Evolutionary conservation across 2,113 vertebrate species (phyloP).

Genomic region (Gavia stellata): DNA sequence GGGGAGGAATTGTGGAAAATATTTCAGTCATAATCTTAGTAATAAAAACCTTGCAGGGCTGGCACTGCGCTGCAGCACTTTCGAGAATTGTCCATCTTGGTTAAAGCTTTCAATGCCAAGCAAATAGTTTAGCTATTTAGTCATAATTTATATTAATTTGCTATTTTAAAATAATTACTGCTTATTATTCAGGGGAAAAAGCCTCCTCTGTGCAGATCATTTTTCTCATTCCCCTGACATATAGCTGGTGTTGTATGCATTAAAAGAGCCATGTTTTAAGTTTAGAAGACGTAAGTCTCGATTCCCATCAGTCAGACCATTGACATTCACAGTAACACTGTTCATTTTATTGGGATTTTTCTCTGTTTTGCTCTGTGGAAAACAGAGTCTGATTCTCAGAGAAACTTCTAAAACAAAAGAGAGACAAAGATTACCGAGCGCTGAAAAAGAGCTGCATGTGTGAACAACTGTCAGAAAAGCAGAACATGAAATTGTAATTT

Average conservation of each 20-base stretch:
- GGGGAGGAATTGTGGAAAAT: not conserved
- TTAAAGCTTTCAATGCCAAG: not conserved
- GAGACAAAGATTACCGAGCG: not conserved
- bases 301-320: not conserved
- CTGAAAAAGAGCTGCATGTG: not conserved
- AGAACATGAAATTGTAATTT: not conserved
- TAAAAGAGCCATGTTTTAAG: not conserved
- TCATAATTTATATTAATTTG: not conserved
- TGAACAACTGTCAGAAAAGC: not conserved
- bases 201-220: not conserved
- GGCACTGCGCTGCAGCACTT: not conserved
- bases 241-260: not conserved
- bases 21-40: not conserved
- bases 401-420: not conserved
- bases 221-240: not conserved
- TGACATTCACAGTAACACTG: not conserved
- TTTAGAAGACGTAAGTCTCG: not conserved
- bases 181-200: not conserved
- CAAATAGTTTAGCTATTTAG: not conserved
- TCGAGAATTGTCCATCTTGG: not conserved
- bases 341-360: not conserved
- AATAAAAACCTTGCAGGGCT: conserved; percentile 7
- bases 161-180: not conserved
- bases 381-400: not conserved
- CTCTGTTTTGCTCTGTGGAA: not conserved